Evolutionary conservation across 2,113 vertebrate species (phyloP), one percentile per base, ranked within the genome.

Genomic region (Oncorhynchus mykiss): DNA sequence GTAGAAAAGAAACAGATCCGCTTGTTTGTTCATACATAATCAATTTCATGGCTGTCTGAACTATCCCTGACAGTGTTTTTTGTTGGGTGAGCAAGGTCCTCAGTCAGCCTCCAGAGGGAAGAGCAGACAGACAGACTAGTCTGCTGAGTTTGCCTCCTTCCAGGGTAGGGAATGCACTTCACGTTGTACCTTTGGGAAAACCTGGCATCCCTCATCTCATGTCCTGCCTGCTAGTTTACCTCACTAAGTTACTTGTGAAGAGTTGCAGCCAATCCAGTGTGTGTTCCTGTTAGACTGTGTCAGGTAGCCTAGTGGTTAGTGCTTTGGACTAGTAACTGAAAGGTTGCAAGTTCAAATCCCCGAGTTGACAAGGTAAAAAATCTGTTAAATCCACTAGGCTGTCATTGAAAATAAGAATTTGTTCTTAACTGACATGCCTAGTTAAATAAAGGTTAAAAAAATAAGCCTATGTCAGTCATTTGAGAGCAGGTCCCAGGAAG

Each of bases 21-120:
- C 88, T 88, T 92, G 96, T 95, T 96, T 97, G 95, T 96, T 96
- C 95, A 96, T 96, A 96, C 94, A 96, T 96, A 98, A 97, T 97
- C 96, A 97, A 98, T 98, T 97, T 98, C 96, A 98, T 94, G 95
- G 93, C 91, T 95, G 95, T 91, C 92, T 95, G 93, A 91, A 87
- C 93, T 94, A 94, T 93, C 90, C 90, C 88, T 90, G 87, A 88
- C 86, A 77, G 82, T 88, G 86, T 92, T 92, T 92, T 90, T 91
- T 95, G 91, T 95, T 86, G 85, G 84, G 67, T 39, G 80, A 73
- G 80, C 86, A 71, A 87, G 85, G 85, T 88, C 90, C 80, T 91
- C 86, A 87, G 80, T 92, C 90, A 89, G 82, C 82, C 84, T 64
- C 76, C 62, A 83, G 85, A 87, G 87, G 88, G 86, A 76, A 72